Percentiles rank a stretch among this genome's conserved stretches.
phyloP scores from a whole-genome alignment of 1,140 invertebrate genomes.

The Dreissena rostriformis region DNA sequence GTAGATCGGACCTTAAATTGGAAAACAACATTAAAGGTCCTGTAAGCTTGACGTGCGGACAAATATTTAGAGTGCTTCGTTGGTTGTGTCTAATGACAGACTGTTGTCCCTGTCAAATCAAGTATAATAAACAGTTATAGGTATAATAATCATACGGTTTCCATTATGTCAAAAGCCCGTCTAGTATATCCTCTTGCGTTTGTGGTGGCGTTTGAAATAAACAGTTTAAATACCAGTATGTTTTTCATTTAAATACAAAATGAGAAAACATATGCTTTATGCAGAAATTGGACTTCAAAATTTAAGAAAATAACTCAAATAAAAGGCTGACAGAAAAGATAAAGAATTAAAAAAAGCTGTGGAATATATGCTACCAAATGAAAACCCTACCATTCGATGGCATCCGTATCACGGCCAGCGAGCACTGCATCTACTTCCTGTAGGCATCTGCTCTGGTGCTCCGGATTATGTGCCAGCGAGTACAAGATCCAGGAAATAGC shows the following conservation, averaged over 20 bases:
- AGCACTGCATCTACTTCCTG: conserved; percentile 90
- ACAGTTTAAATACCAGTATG: no score
- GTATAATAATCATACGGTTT: no score
- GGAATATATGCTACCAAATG: not conserved
- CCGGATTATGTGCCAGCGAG: conserved; percentile 88
- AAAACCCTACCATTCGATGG: conserved; percentile 62
- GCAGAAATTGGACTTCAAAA: not conserved
- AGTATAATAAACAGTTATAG: no score
- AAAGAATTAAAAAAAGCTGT: not conserved
- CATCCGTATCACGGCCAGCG: conserved; percentile 80
- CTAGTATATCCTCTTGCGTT: no score
- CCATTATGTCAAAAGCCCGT: no score
- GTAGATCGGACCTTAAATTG: conserved; percentile 68
- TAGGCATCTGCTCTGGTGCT: conserved; percentile 90
- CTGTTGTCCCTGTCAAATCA: no score
- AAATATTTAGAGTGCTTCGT: no score
- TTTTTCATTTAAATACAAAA: not conserved
- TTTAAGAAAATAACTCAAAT: not conserved
- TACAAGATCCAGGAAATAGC: conserved; percentile 88
- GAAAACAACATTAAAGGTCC: not conserved
- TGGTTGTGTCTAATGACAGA: no score
- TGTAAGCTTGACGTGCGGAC: not conserved
- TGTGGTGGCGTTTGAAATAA: no score
- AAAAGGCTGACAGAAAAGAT: not conserved
- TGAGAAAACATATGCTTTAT: not conserved